phyloP scores from a whole-genome alignment of 2,888 invertebrate species.

The Willowsia nigromaculata region DNA sequence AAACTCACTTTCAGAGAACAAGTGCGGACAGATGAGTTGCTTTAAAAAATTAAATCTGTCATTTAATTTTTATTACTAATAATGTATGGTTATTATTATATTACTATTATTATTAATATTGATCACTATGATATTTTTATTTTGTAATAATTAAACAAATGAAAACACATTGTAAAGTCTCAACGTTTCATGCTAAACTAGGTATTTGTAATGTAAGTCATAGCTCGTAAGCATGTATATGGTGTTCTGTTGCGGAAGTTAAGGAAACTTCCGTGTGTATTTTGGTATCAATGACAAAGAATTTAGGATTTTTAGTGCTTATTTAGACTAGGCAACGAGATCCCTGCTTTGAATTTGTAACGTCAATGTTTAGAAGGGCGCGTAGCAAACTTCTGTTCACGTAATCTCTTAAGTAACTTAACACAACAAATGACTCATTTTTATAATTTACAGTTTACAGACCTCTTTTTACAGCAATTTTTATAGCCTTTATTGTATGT shows the following conservation, averaged over 20 bases:
- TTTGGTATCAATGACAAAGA: slow-evolving; percentile 38
- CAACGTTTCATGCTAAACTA: neutral
- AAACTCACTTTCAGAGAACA: slow-evolving; percentile 47
- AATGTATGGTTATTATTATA: neutral
- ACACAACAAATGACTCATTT: slow-evolving; percentile 42
- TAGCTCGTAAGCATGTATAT: neutral
- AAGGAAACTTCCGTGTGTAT: neutral
- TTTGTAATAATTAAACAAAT: slow-evolving; percentile 54
- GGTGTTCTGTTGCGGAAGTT: neutral
- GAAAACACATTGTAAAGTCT: slow-evolving; percentile 17
- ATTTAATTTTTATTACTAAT: slow-evolving; percentile 6
- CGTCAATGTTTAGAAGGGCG: neutral
- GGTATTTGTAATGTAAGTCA: neutral
- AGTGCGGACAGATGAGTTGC: slow-evolving; percentile 72
- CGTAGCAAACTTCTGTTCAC: slow-evolving; percentile 5
- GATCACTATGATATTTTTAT: slow-evolving; percentile 61
- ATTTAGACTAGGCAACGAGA: neutral
- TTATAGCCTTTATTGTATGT: neutral
- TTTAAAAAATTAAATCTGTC: slow-evolving; percentile 59
- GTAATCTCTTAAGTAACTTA: slow-evolving; percentile 62
- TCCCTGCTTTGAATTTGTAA: neutral
- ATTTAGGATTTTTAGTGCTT: neutral
- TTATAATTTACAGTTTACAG: slow-evolving; percentile 21
- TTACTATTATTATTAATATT: slow-evolving; percentile 15
- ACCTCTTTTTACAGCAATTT: slow-evolving; percentile 30